Evolutionary conservation across 2,888 invertebrate species (phyloP), one percentile per base, ranked within the genome.

Genomic region (Margaritifera margaritifera): DNA sequence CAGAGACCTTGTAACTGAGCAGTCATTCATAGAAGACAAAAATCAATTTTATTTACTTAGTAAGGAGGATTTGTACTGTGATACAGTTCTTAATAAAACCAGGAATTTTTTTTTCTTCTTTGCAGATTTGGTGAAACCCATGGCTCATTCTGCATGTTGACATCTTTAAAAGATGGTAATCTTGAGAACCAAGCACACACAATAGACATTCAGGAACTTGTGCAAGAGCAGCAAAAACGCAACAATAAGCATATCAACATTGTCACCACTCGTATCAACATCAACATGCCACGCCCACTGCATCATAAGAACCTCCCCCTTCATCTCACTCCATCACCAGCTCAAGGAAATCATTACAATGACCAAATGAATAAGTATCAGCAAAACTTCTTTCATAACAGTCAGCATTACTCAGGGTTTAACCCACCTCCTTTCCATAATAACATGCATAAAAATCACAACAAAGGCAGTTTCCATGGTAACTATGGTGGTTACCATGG

Each of bases 61-160:
- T n/a, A n/a, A n/a, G 31, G 31, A 42, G 42, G 11, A 42, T 11
- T 11, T 31, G 20, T 31, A 19, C 5, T 53, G 20, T 20, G 22
- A 27, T 61, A 19, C 53, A 50, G 6, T 63, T 63, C 20, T 31
- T 20, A 18, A 58, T 63, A 22, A 24, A 53, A 24, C 15, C 4
- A 57, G 42, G 18, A 50, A 24, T n/a, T 54, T 24, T 19, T 27
- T 52, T 62, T 53, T 68, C 59, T 27, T 42, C 59, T 52, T 68
- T 71, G 11, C 71, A 87, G 86, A 66, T 84, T 87, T 80, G 86
- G 86, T 57, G 86, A 87, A 69, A 78, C 78, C 64, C 80, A 82
- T 50, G 82, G 84, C 50, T 79, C 83, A 8, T 83, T 83, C 60
- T 85, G 84, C 66, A 84, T 83, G 52, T 79, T 87, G 55, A 81